Evolutionary conservation across 2,113 vertebrate species (phyloP), one percentile per base, ranked within the genome.

Genomic region (Sorex fumeus): DNA sequence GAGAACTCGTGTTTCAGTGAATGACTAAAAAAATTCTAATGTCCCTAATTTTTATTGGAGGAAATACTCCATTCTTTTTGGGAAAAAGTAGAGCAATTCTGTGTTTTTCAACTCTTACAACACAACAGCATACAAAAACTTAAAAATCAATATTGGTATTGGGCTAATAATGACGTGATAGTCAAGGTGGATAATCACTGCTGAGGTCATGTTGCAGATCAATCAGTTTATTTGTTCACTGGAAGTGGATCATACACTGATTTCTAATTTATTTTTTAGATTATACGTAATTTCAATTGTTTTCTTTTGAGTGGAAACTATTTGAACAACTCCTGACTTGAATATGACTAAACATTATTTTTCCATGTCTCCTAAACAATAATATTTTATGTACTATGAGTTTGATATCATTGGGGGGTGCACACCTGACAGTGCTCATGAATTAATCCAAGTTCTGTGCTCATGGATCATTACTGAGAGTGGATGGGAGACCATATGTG

Each of bases 261-360:
- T 82, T 87, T 94, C 45, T 87, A 91, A 90, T 88, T 90, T 40
- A 87, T 57, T 57, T 94, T 64, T 74, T 84, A 70, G 85, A 94
- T 92, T 88, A 90, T 7, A 90, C 67, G 90, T 40, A 78, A 74
- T 93, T 95, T 87, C 76, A 90, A 93, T 67, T 62, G 77, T 71
- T 32, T 91, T 47, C 40, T 60, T 90, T 93, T 93, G 72, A 89
- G 57, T 45, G 66, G 87, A 87, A 57, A 25, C n/a, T 45, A 90
- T 32, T 76, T 87, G 40, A 94, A 84, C 74, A 30, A 84, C 13
- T 71, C 40, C 40, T 19, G 11, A 75, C 47, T 40, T 75, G 36
- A 45, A 75, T 43, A 74, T 23, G 40, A 36, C 23, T 43, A 27
- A 74, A 27, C 28, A 28, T 13, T 43, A 90, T 82, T 90, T 87